phyloP scores from a whole-genome alignment of 2,888 invertebrate species.

The Nebria salina region DNA sequence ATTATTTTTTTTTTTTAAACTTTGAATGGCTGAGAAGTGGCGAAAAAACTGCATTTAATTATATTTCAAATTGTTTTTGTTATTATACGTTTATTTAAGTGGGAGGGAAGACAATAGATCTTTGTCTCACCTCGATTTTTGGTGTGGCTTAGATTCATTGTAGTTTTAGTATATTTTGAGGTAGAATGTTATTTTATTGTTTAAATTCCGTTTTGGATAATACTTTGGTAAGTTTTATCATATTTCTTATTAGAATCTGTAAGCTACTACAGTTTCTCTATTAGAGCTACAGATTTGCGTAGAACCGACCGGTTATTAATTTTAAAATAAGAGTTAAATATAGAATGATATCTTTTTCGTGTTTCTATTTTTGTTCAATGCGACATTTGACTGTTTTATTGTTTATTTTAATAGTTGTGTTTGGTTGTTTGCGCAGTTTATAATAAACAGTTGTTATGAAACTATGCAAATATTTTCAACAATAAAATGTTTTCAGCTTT shows the following conservation, averaged over 20 bases:
- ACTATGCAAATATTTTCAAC: not conserved
- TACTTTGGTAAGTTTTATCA: not conserved
- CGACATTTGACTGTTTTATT: not conserved
- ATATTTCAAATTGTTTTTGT: not conserved
- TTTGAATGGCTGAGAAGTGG: conserved; percentile 2
- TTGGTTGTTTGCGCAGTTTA: not conserved
- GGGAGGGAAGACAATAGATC: not conserved
- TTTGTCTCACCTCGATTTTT: not conserved
- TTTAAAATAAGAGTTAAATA: too few species aligned
- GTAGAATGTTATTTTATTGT: conserved; percentile 1
- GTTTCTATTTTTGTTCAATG: too few species aligned
- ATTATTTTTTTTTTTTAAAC: not conserved
- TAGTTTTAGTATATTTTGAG: not conserved
- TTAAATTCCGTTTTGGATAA: not conserved
- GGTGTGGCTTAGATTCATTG: not conserved
- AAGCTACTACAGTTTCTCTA: too few species aligned
- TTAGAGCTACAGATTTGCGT: too few species aligned
- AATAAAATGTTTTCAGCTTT: not conserved
- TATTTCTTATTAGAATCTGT: too few species aligned
- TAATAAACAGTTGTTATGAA: conserved; percentile 2
- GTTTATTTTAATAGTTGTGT: not conserved
- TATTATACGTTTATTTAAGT: not conserved
- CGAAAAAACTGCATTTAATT: not conserved
- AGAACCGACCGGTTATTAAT: too few species aligned
- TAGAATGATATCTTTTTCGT: too few species aligned